A percentile compares a stretch with the other conserved stretches of the same genome.
These are phyloP conservation scores for Acleris cristana DNA, from an alignment of 2,888 invertebrate genomes.

Conservation along the genomic window DNA sequence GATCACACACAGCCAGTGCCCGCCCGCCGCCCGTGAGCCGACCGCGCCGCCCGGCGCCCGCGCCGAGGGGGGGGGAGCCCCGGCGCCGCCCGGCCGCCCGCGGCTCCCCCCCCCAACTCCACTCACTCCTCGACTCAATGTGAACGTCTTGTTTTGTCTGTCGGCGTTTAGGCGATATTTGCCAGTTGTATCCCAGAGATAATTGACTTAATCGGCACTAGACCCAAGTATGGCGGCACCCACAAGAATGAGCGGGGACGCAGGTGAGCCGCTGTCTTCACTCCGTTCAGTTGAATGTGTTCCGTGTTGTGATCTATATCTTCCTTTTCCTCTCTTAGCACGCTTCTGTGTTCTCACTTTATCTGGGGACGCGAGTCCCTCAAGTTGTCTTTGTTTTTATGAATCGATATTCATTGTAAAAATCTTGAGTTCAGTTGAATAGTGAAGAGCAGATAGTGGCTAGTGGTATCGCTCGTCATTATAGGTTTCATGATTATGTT, in stretches of 20 bases:
- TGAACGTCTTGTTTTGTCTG: constrained; percentile 86
- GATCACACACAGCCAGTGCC: constrained; percentile 83
- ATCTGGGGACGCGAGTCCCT: constrained; percentile 82
- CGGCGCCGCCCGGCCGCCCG: constrained; percentile 44
- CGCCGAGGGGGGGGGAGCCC: too few species aligned
- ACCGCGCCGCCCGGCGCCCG: constrained; percentile 43
- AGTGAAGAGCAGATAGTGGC: constrained; percentile 83
- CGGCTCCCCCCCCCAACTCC: constrained; percentile 56
- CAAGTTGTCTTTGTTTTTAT: constrained; percentile 80
- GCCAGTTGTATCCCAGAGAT: constrained; percentile 99
- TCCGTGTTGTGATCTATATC: constrained; percentile 84
- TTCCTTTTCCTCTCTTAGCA: constrained; percentile 84
- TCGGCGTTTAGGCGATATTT: constrained; percentile 98
- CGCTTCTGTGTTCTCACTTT: constrained; percentile 85
- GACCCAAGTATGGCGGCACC: constrained; percentile 99
- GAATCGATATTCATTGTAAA: constrained; percentile 81
- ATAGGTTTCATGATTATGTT: constrained; percentile 82
- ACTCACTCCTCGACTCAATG: constrained; percentile 74
- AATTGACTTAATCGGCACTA: constrained; percentile 99
- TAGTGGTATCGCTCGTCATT: constrained; percentile 82
- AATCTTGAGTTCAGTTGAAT: constrained; percentile 81
- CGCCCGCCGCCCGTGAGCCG: constrained; percentile 49
- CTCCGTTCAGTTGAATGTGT: constrained; percentile 85
- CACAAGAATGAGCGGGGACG: constrained; percentile 99
- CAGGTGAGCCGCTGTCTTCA: constrained; percentile 94